phyloP scores from a whole-genome alignment of 2,113 vertebrate genomes.

The Cyprinodon brontotheroides region DNA sequence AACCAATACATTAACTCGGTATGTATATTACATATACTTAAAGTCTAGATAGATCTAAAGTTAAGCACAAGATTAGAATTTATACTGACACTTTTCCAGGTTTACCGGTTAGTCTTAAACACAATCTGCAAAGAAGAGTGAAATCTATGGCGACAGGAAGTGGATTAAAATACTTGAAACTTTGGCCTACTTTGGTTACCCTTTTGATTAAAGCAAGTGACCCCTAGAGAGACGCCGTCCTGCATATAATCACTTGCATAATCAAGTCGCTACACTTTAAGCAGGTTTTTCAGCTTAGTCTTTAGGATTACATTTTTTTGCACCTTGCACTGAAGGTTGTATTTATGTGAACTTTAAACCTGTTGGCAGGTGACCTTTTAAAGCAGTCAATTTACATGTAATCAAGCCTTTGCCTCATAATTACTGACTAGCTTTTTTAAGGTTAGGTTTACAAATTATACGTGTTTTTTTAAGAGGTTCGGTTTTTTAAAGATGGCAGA shows the following conservation, averaged over 20 bases:
- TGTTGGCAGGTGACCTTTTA: constrained; percentile 20
- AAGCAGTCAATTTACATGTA: constrained; percentile 13
- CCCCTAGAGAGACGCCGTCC: constrained; percentile 9
- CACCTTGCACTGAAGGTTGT: constrained; percentile 5
- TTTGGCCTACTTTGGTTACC: constrained; percentile 25
- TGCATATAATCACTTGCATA: constrained; percentile 20
- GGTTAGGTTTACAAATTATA: constrained; percentile 14
- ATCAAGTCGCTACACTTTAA: background rate
- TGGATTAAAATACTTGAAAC: constrained; percentile 27
- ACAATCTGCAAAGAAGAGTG: constrained; percentile 14
- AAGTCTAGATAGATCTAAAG: constrained; percentile 11
- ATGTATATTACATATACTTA: constrained; percentile 33
- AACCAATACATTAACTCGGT: constrained; percentile 25
- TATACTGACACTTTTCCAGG: constrained; percentile 23
- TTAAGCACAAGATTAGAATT: constrained; percentile 35
- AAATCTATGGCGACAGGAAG: constrained; percentile 7
- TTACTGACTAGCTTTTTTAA: too few species aligned
- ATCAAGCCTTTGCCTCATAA: constrained; percentile 12
- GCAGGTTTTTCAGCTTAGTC: background rate
- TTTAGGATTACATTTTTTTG: constrained; percentile 24
- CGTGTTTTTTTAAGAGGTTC: background rate
- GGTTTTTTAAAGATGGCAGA: background rate
- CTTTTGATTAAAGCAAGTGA: constrained; percentile 16
- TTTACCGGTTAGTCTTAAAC: constrained; percentile 17
- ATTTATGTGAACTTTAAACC: constrained; percentile 14